Evolutionary conservation across 1,140 invertebrate genomes (phyloP).

Genomic region (Bombus waltoni): DNA sequence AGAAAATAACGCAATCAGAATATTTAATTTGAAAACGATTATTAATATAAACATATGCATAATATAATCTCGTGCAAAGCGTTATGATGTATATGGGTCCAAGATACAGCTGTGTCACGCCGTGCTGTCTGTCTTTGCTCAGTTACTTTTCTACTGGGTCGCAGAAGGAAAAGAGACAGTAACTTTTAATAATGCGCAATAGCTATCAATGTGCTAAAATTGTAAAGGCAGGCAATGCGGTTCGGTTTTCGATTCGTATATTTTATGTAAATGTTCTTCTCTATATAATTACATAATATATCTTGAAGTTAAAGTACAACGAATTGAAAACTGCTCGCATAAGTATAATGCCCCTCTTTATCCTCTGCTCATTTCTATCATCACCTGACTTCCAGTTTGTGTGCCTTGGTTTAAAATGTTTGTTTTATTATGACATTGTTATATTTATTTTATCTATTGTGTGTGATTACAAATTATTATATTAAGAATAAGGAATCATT

Average conservation of each 20-base stretch:
- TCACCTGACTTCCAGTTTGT: slow-evolving; percentile 54
- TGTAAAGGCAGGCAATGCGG: slow-evolving; percentile 60
- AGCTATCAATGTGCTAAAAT: slow-evolving; percentile 2
- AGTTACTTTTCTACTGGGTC: slow-evolving; percentile 68
- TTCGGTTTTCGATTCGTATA: slow-evolving; percentile 58
- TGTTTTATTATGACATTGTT: slow-evolving; percentile 25
- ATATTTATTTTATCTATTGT: slow-evolving; percentile 28
- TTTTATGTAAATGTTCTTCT: neutral
- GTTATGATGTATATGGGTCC: slow-evolving; percentile 80
- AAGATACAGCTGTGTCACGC: slow-evolving; percentile 79
- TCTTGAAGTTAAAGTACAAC: neutral
- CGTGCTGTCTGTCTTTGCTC: slow-evolving; percentile 71
- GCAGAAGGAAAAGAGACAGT: slow-evolving; percentile 78
- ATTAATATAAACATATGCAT: slow-evolving; percentile 29
- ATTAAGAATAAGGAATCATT: slow-evolving; percentile 29
- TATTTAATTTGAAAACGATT: slow-evolving; percentile 39
- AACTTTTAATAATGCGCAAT: slow-evolving; percentile 51
- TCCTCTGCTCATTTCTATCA: slow-evolving; percentile 52
- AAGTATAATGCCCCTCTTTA: slow-evolving; percentile 48
- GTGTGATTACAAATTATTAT: slow-evolving; percentile 13
- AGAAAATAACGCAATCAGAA: slow-evolving; percentile 42
- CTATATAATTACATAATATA: neutral
- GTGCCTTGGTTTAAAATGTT: slow-evolving; percentile 25
- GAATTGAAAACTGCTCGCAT: slow-evolving; percentile 58
- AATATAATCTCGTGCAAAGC: slow-evolving; percentile 33